Base-by-base conservation (phyloP, 1,140 invertebrate species). In the Globodera ellingtonae region DNA sequence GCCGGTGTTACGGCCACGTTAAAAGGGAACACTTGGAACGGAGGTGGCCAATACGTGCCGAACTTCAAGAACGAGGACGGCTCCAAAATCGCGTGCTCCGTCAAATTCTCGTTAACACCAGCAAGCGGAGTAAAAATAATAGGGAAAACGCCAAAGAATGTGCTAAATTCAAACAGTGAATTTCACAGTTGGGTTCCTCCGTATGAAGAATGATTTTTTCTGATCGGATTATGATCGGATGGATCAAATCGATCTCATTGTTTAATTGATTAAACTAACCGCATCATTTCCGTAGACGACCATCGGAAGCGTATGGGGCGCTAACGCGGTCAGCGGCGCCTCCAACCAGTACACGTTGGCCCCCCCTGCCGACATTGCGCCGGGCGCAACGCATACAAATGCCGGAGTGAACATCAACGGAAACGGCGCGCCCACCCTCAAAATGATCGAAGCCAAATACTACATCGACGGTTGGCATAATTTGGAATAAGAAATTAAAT, bases 401-500 rank as follows among this genome's bases (percentile, higher is more conserved):
- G 71, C 21, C 8, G 71, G 71, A 6, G n/a, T 72, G n/a, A 72
- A 50, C 52, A 72, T 72, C 35, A n/a, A 72, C 7, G 71, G 71
- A 18, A 44, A 72, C 21, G 71, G 71, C 5, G 52, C 71, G 8
- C 71, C 71, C n/a, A 72, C 71, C 0, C 47, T 72, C 52, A 50
- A 72, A 50, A 5, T 44, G 18, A n/a, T 72, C 8, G n/a, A 24
- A 72, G 52, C 71, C 18, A 24, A 72, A 44, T 50, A 44, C 7
- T 72, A 56, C 8, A 56, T n/a, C n/a, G 24, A 18, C 15, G 56
- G 56, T 62, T 62, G 13, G 56, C 5, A 15, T 18, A 24, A 24
- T 24, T 24, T 24, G 24, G 24, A 24, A 24, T 24, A 24, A 59
- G 18, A 15, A 10, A 4, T 59, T 15, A 10, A 59, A 10, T 15